Conservation (phyloP, 2,888 invertebrate species). For the Clistopyga incitator region DNA sequence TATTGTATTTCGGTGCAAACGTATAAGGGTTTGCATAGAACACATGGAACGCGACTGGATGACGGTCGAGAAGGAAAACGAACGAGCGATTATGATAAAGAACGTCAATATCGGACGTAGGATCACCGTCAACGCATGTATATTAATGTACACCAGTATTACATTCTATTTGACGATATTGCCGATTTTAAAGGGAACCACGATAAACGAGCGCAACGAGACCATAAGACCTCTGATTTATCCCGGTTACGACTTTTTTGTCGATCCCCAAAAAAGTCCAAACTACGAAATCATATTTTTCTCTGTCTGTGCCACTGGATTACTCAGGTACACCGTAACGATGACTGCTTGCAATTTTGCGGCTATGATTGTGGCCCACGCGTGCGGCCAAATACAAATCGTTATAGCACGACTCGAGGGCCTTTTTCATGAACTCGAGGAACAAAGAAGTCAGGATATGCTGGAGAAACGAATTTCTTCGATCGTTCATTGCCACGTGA, state of each 20-base stretch:
- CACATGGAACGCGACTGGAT: conserved; percentile 70
- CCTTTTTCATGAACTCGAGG: conserved; percentile 1
- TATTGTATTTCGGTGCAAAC: conserved; percentile 43
- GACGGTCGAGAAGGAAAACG: conserved; percentile 29
- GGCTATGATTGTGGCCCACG: conserved; percentile 69
- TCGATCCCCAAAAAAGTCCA: conserved; percentile 65
- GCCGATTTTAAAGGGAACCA: conserved; percentile 63
- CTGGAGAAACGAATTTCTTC: conserved; percentile 39
- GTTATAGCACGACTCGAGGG: conserved; percentile 49
- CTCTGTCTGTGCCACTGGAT: conserved; percentile 60
- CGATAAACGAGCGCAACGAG: conserved; percentile 57
- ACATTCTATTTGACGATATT: conserved; percentile 69
- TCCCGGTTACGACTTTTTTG: conserved; percentile 55
- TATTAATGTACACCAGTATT: conserved; percentile 69
- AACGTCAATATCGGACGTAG: conserved; percentile 53
- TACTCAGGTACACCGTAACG: conserved; percentile 67
- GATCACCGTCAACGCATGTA: conserved; percentile 64
- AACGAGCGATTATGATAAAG: conserved; percentile 65
- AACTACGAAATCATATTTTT: conserved; percentile 71
- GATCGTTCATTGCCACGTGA: conserved; percentile 67
- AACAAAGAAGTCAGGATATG: neutral
- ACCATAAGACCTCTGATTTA: conserved; percentile 63
- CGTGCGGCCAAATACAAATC: conserved; percentile 70
- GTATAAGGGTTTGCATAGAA: conserved; percentile 65
- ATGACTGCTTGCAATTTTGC: conserved; percentile 67